Evolutionary conservation across 2,888 invertebrate genomes (phyloP).

Genomic region (Drosophila birchii): DNA sequence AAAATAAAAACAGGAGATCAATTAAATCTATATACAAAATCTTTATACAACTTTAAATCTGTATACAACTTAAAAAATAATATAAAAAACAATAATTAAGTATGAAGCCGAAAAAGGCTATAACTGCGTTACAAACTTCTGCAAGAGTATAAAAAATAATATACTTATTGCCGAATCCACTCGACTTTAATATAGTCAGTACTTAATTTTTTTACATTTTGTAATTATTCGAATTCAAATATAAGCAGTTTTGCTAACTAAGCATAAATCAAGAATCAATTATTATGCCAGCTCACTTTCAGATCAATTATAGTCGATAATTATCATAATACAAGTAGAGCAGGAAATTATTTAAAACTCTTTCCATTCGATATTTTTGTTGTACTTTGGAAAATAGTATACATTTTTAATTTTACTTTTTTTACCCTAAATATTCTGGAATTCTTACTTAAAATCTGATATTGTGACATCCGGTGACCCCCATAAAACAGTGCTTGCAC

Average conservation of each 20-base stretch:
- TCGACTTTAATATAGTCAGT: background rate
- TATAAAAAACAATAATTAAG: too few relatives aligned
- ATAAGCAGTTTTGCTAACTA: background rate
- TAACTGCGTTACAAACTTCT: too few relatives aligned
- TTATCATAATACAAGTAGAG: background rate
- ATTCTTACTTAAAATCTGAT: background rate
- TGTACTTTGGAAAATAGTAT: background rate
- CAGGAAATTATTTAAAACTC: too few relatives aligned
- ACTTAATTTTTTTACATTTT: background rate
- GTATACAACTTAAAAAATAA: too few relatives aligned
- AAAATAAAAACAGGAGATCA: too few relatives aligned
- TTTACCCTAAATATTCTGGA: background rate
- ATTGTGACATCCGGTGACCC: conserved; percentile 4
- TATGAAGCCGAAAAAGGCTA: too few relatives aligned
- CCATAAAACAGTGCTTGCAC: background rate
- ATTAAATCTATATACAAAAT: too few relatives aligned
- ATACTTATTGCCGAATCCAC: too few relatives aligned
- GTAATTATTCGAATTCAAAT: background rate
- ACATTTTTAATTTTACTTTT: background rate
- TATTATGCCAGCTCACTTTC: background rate
- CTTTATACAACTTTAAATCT: too few relatives aligned
- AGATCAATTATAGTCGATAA: background rate
- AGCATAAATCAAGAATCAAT: background rate
- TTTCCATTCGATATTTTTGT: background rate
- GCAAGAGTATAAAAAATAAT: too few relatives aligned